Evolutionary conservation across 1,140 invertebrate genomes (phyloP).

Genomic region (Drosophila tropicalis): DNA sequence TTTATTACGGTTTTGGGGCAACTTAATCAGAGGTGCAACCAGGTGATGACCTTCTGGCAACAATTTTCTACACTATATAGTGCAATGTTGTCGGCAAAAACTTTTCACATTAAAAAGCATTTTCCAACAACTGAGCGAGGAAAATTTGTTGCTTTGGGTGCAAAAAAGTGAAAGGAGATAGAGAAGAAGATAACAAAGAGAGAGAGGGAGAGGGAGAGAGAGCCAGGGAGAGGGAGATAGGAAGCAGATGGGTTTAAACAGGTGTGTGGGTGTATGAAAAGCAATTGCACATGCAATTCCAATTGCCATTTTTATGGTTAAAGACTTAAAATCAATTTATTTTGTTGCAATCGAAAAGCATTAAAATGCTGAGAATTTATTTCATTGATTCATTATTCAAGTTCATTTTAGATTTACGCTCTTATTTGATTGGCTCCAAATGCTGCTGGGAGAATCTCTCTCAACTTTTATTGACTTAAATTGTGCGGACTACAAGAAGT

Average conservation of each 20-base stretch:
- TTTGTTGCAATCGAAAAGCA: neutral
- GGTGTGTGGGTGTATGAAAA: neutral
- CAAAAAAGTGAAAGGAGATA: conserved; percentile 70
- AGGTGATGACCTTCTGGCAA: conserved; percentile 51
- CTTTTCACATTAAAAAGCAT: conserved; percentile 78
- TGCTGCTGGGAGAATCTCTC: no score
- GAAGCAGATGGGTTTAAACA: neutral
- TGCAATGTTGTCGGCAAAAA: conserved; percentile 67
- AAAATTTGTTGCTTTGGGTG: conserved; percentile 11
- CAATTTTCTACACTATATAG: conserved; percentile 40
- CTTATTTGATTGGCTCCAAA: no score
- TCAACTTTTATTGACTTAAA: no score
- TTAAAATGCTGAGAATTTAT: neutral
- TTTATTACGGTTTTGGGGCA: conserved; percentile 22
- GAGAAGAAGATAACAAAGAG: neutral
- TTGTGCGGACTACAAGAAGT: no score
- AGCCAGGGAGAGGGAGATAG: neutral
- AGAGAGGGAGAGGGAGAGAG: neutral
- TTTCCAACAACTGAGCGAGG: conserved; percentile 48
- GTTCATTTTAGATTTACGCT: no score
- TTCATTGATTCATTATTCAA: neutral
- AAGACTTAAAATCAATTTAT: neutral
- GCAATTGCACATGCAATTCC: neutral
- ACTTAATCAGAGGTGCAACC: conserved; percentile 61
- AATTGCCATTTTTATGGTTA: neutral